A percentile compares a stretch with the other conserved stretches of the same genome.
Evolutionary conservation across 2,113 vertebrate genomes (phyloP).

Genomic region (Panurus biarmicus): DNA sequence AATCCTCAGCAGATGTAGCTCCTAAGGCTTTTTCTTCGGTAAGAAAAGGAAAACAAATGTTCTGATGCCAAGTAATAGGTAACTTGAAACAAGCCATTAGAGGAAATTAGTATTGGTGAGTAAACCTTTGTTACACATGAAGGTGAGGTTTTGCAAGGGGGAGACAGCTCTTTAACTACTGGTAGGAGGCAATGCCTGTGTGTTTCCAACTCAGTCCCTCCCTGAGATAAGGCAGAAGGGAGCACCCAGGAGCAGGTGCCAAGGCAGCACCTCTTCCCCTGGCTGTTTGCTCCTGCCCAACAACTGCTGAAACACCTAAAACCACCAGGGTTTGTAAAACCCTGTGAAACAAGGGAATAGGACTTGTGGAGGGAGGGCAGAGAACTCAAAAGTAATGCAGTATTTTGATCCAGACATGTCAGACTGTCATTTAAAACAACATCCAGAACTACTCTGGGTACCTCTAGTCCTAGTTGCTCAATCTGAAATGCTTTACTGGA

Average conservation of each 20-base stretch:
- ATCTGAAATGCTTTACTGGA: not conserved
- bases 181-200: not conserved
- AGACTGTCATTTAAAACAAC: not conserved
- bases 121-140: not conserved
- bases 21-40: not conserved
- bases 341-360: not conserved
- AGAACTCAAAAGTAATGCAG: not conserved
- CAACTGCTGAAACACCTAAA: fast-evolving
- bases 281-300: not conserved
- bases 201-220: not conserved
- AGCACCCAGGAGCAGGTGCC: not conserved
- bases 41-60: not conserved
- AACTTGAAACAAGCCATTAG: not conserved
- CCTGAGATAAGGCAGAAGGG: fast-evolving
- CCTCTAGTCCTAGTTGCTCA: not conserved
- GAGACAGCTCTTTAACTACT: not conserved
- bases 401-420: not conserved
- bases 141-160: not conserved
- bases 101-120: not conserved
- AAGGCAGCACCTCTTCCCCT: fast-evolving
- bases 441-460: not conserved
- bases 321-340: not conserved
- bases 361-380: not conserved
- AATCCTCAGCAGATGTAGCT: not conserved
- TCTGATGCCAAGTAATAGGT: not conserved